Evolutionary conservation across 2,888 invertebrate species (phyloP).

Genomic region (Tenthredo distinguenda): DNA sequence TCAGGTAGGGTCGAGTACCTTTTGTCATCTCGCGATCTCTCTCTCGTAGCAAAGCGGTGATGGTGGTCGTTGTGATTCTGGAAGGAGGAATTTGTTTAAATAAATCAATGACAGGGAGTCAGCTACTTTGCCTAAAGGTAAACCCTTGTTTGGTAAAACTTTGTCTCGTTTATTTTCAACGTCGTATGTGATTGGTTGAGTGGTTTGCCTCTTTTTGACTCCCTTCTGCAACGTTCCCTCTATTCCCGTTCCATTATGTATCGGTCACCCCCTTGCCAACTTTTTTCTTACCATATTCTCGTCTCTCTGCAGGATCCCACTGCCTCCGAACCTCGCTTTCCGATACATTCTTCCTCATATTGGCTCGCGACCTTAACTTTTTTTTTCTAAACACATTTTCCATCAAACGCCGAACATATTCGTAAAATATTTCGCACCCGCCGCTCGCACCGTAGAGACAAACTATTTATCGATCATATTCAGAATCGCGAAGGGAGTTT

Average conservation of each 20-base stretch:
- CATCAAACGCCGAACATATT: neutral
- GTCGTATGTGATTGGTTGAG: neutral
- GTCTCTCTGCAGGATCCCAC: neutral
- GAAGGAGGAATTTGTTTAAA: neutral
- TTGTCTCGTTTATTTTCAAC: conserved; percentile 24
- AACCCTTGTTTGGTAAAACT: conserved; percentile 26
- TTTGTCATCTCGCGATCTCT: conserved; percentile 12
- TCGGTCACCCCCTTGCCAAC: neutral
- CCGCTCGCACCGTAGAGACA: neutral
- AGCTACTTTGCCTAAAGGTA: conserved; percentile 13
- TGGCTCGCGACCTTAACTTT: neutral
- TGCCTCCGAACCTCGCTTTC: neutral
- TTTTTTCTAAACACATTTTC: neutral
- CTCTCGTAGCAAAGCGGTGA: neutral
- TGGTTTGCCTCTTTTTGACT: neutral
- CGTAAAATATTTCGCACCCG: neutral
- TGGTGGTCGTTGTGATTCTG: neutral
- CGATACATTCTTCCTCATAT: neutral
- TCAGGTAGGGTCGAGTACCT: neutral
- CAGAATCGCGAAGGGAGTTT: neutral
- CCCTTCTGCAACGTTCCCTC: neutral
- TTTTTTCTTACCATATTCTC: conserved; percentile 18
- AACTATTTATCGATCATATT: neutral
- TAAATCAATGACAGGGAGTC: neutral
- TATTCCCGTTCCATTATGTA: conserved; percentile 21